Evolutionary conservation across 2,888 invertebrate species (phyloP).

Genomic region (Zele albiditarsus): DNA sequence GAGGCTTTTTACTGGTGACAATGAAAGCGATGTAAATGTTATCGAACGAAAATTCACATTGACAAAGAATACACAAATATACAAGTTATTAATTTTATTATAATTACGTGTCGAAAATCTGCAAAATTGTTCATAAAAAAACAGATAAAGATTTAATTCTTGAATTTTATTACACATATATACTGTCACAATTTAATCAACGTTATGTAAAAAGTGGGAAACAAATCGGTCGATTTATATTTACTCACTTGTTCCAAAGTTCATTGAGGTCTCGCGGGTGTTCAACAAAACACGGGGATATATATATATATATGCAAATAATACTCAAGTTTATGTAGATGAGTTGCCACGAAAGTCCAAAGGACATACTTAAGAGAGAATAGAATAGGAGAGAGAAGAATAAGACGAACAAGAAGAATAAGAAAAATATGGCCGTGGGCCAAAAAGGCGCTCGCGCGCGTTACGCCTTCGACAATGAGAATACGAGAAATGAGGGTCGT

Average conservation of each 20-base stretch:
- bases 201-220: neutral
- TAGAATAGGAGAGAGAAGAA: slow-evolving; percentile 7
- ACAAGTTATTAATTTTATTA: no score
- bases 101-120: no score
- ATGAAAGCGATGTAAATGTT: no score
- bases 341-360: neutral
- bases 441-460: slow-evolving; percentile 26
- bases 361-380: slow-evolving; percentile 11
- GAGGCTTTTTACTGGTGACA: no score
- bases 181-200: no score
- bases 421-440: slow-evolving; percentile 36
- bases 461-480: slow-evolving; percentile 23
- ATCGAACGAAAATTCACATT: no score
- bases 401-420: slow-evolving; percentile 21
- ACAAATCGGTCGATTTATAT: neutral
- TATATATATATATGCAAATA: neutral
- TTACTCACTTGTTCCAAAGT: neutral
- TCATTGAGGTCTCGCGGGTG: neutral
- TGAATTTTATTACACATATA: no score
- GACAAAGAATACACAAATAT: no score
- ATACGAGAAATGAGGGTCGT: slow-evolving; percentile 43
- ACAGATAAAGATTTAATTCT: no score
- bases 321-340: neutral
- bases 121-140: no score
- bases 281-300: neutral